Evolutionary conservation across 2,888 invertebrate genomes (phyloP).

Genomic region (Apoderus coryli): DNA sequence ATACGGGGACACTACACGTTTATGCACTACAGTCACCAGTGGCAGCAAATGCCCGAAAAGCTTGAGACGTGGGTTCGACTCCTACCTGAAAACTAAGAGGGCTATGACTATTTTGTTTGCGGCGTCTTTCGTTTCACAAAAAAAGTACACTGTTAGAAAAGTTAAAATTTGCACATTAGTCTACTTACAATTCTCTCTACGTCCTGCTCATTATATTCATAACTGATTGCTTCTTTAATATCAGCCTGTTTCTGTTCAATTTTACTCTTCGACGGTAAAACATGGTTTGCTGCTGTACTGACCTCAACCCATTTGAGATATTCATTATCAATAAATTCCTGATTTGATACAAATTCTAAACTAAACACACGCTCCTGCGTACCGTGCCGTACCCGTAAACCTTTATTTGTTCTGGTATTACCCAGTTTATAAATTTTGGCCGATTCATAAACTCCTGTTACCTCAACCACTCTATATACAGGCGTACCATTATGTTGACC

Average conservation of each 20-base stretch:
- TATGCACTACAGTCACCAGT: too few relatives aligned
- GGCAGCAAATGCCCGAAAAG: too few relatives aligned
- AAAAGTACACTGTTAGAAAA: too few relatives aligned
- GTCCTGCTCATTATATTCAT: constrained; percentile 91
- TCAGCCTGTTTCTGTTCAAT: constrained; percentile 69
- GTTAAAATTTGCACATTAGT: too few relatives aligned
- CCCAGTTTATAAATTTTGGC: constrained; percentile 67
- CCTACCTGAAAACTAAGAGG: too few relatives aligned
- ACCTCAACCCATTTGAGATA: constrained; percentile 88
- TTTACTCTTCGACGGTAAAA: constrained; percentile 68
- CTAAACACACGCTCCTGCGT: constrained; percentile 78
- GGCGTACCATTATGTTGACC: constrained; percentile 78
- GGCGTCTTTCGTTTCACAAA: too few relatives aligned
- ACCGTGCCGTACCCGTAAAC: constrained; percentile 66
- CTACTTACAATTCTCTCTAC: constrained; percentile 61
- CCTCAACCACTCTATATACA: constrained; percentile 77
- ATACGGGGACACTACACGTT: too few relatives aligned
- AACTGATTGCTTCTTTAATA: constrained; percentile 77
- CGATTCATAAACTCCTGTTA: constrained; percentile 57
- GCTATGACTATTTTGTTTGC: too few relatives aligned
- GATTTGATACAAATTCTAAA: constrained; percentile 93
- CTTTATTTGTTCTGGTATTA: constrained; percentile 86
- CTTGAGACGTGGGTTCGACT: too few relatives aligned
- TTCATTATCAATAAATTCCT: constrained; percentile 84
- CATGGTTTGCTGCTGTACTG: constrained; percentile 42